Conservation (phyloP, 2,797 vertebrate species). For the Trachurus trachurus region DNA sequence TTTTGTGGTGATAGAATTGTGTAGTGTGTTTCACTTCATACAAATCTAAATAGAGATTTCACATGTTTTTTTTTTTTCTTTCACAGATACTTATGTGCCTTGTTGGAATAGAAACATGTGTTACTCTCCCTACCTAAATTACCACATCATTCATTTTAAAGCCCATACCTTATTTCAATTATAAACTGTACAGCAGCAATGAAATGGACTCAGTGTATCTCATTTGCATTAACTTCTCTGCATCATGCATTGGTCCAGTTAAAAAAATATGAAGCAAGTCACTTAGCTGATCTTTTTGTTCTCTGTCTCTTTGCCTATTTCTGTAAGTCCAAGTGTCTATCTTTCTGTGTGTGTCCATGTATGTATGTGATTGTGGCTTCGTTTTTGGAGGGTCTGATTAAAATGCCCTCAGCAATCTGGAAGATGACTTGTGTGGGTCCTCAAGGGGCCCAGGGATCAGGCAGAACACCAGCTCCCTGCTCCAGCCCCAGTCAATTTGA, state of each 20-base stretch:
- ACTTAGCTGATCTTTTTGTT: neutral
- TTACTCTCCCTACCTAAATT: neutral
- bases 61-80: neutral
- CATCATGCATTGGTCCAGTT: neutral
- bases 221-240: neutral
- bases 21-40: constrained; percentile 12
- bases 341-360: neutral
- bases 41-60: constrained; percentile 20
- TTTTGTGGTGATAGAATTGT: constrained; percentile 40
- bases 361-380: constrained; percentile 33
- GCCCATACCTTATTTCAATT: neutral
- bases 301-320: neutral
- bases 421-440: constrained; percentile 46
- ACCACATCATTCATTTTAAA: neutral
- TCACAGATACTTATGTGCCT: neutral
- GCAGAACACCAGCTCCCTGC: constrained; percentile 33
- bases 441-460: constrained; percentile 48
- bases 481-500: constrained; percentile 51
- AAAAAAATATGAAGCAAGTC: neutral
- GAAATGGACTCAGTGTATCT: neutral
- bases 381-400: constrained; percentile 56
- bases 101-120: neutral
- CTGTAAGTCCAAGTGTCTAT: neutral
- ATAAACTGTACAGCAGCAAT: neutral
- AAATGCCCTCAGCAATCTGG: constrained; percentile 65